Conservation (phyloP, 2,888 invertebrate genomes). For the Cataglyphis altisquamis region DNA sequence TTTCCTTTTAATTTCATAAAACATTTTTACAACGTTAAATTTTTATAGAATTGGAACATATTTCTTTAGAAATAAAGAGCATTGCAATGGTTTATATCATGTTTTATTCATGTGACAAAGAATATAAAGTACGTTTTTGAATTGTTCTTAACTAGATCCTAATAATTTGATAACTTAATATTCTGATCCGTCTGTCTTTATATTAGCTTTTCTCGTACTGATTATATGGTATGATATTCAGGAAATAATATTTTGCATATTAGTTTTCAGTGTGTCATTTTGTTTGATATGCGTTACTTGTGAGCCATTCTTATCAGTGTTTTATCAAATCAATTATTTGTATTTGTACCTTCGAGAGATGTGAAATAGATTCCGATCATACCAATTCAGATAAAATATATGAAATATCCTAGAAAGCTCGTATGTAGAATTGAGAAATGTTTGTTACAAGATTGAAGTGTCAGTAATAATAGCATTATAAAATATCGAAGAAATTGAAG, state of each 20-base stretch:
- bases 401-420: neutral
- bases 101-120: neutral
- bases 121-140: neutral
- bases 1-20: neutral
- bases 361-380: neutral
- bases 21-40: neutral
- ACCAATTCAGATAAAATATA: neutral
- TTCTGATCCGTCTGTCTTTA: neutral
- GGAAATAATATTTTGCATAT: neutral
- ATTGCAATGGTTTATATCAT: neutral
- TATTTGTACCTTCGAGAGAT: neutral
- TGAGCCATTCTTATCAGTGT: neutral
- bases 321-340: neutral
- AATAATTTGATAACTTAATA: neutral
- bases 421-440: neutral
- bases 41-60: too few species aligned
- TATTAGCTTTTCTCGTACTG: neutral
- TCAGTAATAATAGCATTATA: neutral
- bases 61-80: neutral
- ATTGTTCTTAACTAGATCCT: neutral
- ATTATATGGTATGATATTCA: neutral
- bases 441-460: neutral
- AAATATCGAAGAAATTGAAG: neutral
- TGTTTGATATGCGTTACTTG: neutral
- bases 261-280: neutral